Base-by-base conservation (phyloP, 1,140 invertebrate genomes). In the Lanistes nyassanus region DNA sequence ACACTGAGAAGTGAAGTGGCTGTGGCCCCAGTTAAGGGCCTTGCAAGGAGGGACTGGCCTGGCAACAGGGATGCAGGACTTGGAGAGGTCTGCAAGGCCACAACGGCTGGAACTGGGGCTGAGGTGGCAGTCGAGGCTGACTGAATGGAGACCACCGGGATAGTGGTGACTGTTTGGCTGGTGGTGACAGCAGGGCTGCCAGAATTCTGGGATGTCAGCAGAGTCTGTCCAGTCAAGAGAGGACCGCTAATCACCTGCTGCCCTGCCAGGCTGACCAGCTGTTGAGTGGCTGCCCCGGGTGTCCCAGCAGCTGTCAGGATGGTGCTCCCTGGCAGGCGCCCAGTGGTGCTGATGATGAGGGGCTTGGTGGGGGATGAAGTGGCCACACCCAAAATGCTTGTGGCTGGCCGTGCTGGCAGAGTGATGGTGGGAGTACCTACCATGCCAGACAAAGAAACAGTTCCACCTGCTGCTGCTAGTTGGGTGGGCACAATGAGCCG, bases 401-500 rank as follows among this genome's bases (percentile, higher is more conserved):
- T 53, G n/a, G 70, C 76, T 21, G 73, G 75, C 11, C 67, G 74
- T 21, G 76, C 65, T 31, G 76, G 76, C n/a, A 67, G 21, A 29
- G 69, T 60, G 34, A 75, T 53, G 34, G 74, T 75, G 47, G 62
- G 31, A 0, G 75, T n/a, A 26, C 69, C 67, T 1, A 34, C 65
- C 53, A 73, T 34, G 0, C 51, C 70, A 26, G 60, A 7, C 26
- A 70, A 19, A 23, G 56, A 60, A n/a, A 60, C 56, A 26, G 56
- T 9, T 19, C 55, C 37, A 4, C 47, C 70, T 26, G 55, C 56
- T 21, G 70, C 23, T 21, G 70, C 36, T 11, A 67, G 19, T 23
- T 26, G 42, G 11, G 77, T 55, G 29, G 79, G 75, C 60, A 82
- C 78, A 62, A 80, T 76, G 36, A 82, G 75, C 21, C 79, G 74